A percentile compares a stretch with the other conserved stretches of the same genome.
phyloP scores from a whole-genome alignment of 2,797 vertebrate genomes.

The Bryconaethiops microstoma region DNA sequence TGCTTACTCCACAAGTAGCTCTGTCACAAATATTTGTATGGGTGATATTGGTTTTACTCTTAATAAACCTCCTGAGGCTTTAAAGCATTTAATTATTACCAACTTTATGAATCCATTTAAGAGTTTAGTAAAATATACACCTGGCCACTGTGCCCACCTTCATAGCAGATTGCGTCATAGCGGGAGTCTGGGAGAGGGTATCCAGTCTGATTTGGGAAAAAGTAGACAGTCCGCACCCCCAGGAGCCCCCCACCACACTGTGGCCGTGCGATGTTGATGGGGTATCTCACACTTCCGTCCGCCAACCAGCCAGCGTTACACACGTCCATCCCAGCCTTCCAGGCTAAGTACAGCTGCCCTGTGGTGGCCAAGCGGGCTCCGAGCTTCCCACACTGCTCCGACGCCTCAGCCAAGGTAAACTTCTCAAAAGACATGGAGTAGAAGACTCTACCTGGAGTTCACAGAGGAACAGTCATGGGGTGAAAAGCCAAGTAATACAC shows the following conservation, averaged over 20 bases:
- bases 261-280: slow-evolving; percentile 89
- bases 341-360: slow-evolving; percentile 92
- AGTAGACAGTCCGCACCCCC: slow-evolving; percentile 92
- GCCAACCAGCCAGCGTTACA: slow-evolving; percentile 95
- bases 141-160: slow-evolving; percentile 74
- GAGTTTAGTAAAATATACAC: background rate
- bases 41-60: too few species aligned
- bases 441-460: slow-evolving; percentile 87
- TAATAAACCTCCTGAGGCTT: too few species aligned
- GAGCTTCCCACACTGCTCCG: slow-evolving; percentile 85
- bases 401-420: slow-evolving; percentile 91
- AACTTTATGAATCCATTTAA: background rate
- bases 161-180: slow-evolving; percentile 93
- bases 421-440: slow-evolving; percentile 88
- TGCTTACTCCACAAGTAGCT: too few species aligned
- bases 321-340: slow-evolving; percentile 92
- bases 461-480: slow-evolving; percentile 39
- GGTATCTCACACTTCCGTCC: slow-evolving; percentile 93
- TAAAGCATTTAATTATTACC: too few species aligned
- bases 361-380: slow-evolving; percentile 90
- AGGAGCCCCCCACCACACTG: slow-evolving; percentile 93
- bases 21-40: too few species aligned
- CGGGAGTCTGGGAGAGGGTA: slow-evolving; percentile 88
- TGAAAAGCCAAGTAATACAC: background rate
- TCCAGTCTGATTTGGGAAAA: slow-evolving; percentile 90